A percentile compares a stretch with the other conserved stretches of the same genome.
phyloP scores from a whole-genome alignment of 2,797 vertebrate species.

The Coranthus polyacanthus region DNA sequence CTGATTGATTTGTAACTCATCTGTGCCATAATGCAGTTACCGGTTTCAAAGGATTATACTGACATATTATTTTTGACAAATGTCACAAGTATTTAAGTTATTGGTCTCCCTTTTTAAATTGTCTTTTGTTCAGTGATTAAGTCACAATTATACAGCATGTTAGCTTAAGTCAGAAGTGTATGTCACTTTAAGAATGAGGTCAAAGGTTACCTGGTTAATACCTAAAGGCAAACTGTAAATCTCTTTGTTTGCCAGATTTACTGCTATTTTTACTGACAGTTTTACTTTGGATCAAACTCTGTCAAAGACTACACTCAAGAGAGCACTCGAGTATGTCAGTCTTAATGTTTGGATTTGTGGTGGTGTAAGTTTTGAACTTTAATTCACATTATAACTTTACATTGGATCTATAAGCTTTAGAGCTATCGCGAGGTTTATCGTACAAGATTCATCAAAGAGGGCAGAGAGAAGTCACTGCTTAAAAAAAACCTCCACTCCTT shows the following conservation, averaged over 20 bases:
- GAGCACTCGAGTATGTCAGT: conserved; percentile 12
- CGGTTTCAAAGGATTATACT: conserved; percentile 44
- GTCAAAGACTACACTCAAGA: conserved; percentile 2
- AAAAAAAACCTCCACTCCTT: conserved; percentile 67
- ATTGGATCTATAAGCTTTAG: conserved; percentile 8
- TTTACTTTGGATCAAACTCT: conserved; percentile 18
- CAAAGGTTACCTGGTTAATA: conserved; percentile 8
- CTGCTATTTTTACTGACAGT: conserved; percentile 1
- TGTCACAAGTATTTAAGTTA: conserved; percentile 15
- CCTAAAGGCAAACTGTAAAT: conserved; percentile 8
- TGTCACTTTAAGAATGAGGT: conserved; percentile 14
- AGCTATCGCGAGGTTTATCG: conserved; percentile 43
- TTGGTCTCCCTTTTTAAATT: conserved; percentile 9
- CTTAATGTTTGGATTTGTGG: conserved; percentile 27
- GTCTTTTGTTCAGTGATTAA: conserved; percentile 3
- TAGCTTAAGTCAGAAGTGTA: no score
- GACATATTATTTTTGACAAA: background rate
- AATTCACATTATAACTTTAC: conserved; percentile 24
- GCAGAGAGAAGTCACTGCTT: conserved; percentile 65
- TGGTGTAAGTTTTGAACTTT: background rate
- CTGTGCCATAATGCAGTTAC: conserved; percentile 37
- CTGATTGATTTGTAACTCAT: conserved; percentile 73
- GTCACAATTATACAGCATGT: background rate
- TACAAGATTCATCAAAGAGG: conserved; percentile 56
- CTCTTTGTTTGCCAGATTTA: conserved; percentile 14